phyloP scores from a whole-genome alignment of 2,888 invertebrate species.

The Synergus laeviventris region DNA sequence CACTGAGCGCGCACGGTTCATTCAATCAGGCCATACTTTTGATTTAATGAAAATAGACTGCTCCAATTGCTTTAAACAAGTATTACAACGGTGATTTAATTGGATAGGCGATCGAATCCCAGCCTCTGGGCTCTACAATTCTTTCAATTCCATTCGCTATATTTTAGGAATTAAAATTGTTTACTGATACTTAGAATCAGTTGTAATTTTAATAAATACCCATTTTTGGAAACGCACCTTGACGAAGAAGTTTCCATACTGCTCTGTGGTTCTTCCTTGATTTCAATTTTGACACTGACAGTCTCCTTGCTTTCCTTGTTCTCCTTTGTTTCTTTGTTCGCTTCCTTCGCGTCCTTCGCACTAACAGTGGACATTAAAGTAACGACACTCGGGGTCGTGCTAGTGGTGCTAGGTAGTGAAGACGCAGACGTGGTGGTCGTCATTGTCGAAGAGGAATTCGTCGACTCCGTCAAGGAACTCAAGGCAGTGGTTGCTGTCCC shows the following conservation, averaged over 20 bases:
- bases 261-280: constrained; percentile 68
- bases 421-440: constrained; percentile 65
- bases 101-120: constrained; percentile 28
- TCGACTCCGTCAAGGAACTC: constrained; percentile 54
- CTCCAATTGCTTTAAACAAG: constrained; percentile 29
- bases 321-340: constrained; percentile 79
- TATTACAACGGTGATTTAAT: constrained; percentile 30
- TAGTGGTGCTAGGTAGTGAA: constrained; percentile 59
- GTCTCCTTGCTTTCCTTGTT: constrained; percentile 80
- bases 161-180: background rate
- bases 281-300: constrained; percentile 75
- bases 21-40: constrained; percentile 54
- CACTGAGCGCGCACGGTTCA: constrained; percentile 54
- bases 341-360: constrained; percentile 68
- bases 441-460: constrained; percentile 58
- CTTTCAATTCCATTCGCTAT: background rate
- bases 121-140: background rate
- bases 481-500: constrained; percentile 63
- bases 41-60: constrained; percentile 55
- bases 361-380: constrained; percentile 57
- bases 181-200: background rate
- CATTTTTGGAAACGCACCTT: constrained; percentile 58
- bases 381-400: constrained; percentile 59
- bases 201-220: background rate
- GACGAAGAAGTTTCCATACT: constrained; percentile 62